Base-by-base conservation (phyloP, 2,113 vertebrate genomes). In the Hippocampus barbouri region DNA sequence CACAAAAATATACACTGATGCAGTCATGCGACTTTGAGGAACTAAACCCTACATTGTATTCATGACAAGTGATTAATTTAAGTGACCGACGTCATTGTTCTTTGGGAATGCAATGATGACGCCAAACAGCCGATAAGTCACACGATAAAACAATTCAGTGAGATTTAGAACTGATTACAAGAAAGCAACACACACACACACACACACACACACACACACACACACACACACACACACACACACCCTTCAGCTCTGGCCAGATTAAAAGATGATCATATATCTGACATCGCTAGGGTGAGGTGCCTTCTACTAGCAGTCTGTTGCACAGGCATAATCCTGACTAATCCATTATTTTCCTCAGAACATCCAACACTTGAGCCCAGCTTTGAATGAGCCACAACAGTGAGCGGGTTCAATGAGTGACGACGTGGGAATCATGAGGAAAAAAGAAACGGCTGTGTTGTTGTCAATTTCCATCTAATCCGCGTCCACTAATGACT, bases 181-280 rank as follows among this genome's bases (percentile, higher is more conserved):
- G 67, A 88, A 87, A 86, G 83, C 78, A 82, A 76, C 61, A 75
- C 60, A 76, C 78, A 71, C 49, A 70, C 45, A 75, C 69, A 16
- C 53, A 40, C 75, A 59, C 47, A 18, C 49, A 18, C 49, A 18
- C 45, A 10, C 45, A 47, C 57, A n/a, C 53, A n/a, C 20, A 38
- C 60, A 63, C 60, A 38, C 18, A 40, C 8, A 38, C 60, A 63
- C 60, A 38, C 18, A 40, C 8, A 38, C 30, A 62, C 41, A 76
- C 80, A 78, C 72, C 53, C 43, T 43, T 72, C 68, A 80, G 73
- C 82, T 80, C 43, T 60, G 62, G 77, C 45, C 41, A 88, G 89
- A 91, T 91, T 91, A 90, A 84, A 77, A 53, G 30, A 78, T 89
- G 87, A 88, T 89, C 86, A 83, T 82, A 84, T 80, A 87, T 91